Base-by-base conservation (phyloP, 1,140 invertebrate species). In the Oryzaephilus surinamensis region DNA sequence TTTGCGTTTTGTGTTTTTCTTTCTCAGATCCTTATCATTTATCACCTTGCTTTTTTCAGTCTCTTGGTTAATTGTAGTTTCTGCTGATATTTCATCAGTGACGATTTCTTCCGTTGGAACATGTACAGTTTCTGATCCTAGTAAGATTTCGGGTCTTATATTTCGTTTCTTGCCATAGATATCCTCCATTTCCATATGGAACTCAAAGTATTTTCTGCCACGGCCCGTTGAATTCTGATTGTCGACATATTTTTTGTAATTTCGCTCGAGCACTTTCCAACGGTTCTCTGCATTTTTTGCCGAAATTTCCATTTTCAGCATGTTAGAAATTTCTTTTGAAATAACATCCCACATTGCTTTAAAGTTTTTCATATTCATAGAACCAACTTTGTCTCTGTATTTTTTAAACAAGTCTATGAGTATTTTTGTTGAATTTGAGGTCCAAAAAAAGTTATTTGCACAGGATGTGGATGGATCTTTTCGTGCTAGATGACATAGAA, bases 151-250 rank as follows among this genome's bases (percentile, higher is more conserved):
- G 31, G 35, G 27, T 21, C 23, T 11, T 17, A 31, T 12, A 24
- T 43, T 43, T 21, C 28, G 14, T 38, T 44, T 44, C 13, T 30
- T 40, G n/a, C 11, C 13, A 35, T 36, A 42, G 21, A 44, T 18
- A 19, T 37, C 28, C 6, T 43, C 21, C 32, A 46, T 43, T 38
- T 43, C 35, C 18, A 31, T 23, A 3, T 18, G 28, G 27, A 17
- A 46, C 29, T 48, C 41, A 40, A 44, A 48, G n/a, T n/a, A 4
- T 42, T 48, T 48, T 36, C 41, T 31, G 4, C 24, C 41, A 19
- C 45, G 30, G 28, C 41, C 41, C 14, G 41, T 44, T 44, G 23
- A 32, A 11, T 31, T 45, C n/a, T 45, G 18, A 29, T 45, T 48
- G 17, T 36, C 28, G 8, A 44, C 35, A 28, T 40, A 45, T 32